phyloP scores from a whole-genome alignment of 2,113 vertebrate species.

The Hydrolagus affinis region DNA sequence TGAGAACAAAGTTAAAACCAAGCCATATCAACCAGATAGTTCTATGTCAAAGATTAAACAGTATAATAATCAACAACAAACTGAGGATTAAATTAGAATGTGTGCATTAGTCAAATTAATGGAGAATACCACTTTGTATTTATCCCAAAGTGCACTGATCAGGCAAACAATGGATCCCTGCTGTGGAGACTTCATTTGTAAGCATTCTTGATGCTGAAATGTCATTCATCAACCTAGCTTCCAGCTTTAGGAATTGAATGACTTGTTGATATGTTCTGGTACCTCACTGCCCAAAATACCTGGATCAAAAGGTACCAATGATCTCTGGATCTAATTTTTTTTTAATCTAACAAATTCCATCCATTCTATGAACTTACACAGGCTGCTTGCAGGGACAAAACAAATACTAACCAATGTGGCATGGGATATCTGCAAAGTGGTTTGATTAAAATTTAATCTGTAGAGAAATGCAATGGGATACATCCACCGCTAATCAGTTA shows the following conservation, averaged over 20 bases:
- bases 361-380: too few relatives aligned
- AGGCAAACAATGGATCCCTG: neutral
- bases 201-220: neutral
- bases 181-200: neutral
- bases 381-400: neutral
- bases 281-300: too few relatives aligned
- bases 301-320: too few relatives aligned
- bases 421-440: constrained; percentile 19
- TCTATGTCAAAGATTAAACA: neutral
- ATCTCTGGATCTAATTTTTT: too few relatives aligned
- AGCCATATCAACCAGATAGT: constrained; percentile 16
- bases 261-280: neutral
- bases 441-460: constrained; percentile 7
- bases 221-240: neutral
- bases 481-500: constrained; percentile 14
- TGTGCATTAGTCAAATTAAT: neutral
- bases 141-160: constrained; percentile 8
- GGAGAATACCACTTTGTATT: neutral
- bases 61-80: neutral
- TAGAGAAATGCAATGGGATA: neutral
- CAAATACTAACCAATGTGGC: neutral
- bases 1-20: neutral
- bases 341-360: too few relatives aligned
- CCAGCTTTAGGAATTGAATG: neutral
- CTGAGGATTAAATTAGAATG: neutral